These are phyloP conservation scores for Drosophila atripex DNA, from an alignment of 2,888 invertebrate species.

Conservation along the genomic window DNA sequence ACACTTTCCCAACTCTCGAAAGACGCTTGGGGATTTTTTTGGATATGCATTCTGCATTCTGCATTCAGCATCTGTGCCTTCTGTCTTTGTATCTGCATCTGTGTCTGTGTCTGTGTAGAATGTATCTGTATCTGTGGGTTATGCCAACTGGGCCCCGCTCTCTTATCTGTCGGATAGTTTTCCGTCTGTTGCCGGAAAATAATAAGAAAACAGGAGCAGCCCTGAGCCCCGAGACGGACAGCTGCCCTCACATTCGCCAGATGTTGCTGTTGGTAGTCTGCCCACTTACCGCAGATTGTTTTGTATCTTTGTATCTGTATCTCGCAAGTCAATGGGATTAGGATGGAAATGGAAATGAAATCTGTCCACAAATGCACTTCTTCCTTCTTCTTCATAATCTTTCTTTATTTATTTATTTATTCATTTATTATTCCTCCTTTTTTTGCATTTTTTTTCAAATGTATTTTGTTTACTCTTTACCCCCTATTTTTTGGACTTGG, in stretches of 20 bases:
- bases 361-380: too few species aligned
- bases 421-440: neutral
- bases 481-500: neutral
- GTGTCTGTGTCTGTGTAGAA: neutral
- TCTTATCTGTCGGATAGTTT: constrained; percentile 7
- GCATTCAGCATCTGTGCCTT: neutral
- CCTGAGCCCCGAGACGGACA: constrained; percentile 38
- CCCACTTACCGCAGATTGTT: constrained; percentile 60
- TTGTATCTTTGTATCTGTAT: constrained; percentile 51
- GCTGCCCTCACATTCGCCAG: constrained; percentile 74
- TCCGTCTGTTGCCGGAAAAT: constrained; percentile 56
- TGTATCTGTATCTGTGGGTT: constrained; percentile 36
- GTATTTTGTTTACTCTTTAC: neutral
- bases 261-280: constrained; percentile 43
- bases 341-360: constrained; percentile 1
- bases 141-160: constrained; percentile 55
- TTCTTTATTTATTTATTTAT: too few species aligned
- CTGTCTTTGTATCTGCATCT: neutral
- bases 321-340: constrained; percentile 5
- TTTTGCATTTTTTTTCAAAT: too few species aligned
- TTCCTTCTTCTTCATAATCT: too few species aligned
- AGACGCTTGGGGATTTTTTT: constrained; percentile 6
- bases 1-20: constrained; percentile 24
- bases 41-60: neutral
- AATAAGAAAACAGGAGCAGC: constrained; percentile 14